These are phyloP conservation scores for Anoplopoma fimbria DNA, from an alignment of 2,113 vertebrate species.

Conservation along the genomic window DNA sequence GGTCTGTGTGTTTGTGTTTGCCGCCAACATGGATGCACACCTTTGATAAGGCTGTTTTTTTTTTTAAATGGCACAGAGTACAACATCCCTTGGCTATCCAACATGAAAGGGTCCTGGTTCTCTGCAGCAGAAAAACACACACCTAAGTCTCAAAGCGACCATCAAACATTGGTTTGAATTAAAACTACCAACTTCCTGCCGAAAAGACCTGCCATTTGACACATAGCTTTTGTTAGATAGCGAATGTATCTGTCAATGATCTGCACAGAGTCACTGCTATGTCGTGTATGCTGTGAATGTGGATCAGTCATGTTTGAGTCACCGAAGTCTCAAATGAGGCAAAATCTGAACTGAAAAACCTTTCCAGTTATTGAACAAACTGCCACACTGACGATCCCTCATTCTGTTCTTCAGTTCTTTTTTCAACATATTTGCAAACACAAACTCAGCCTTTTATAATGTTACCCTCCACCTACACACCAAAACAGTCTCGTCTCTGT, in stretches of 20 bases:
- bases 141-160: conserved; percentile 3
- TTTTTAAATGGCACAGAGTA: conserved; percentile 18
- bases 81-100: conserved; percentile 17
- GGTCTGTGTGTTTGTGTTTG: background rate
- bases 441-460: background rate
- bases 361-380: background rate
- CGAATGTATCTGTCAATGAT: background rate
- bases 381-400: background rate
- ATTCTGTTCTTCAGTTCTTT: background rate
- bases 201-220: conserved; percentile 26
- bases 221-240: background rate
- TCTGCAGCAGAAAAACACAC: conserved; percentile 23
- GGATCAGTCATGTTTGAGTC: background rate
- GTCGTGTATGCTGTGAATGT: background rate
- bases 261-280: background rate
- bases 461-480: conserved; percentile 9
- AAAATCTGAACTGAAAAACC: background rate
- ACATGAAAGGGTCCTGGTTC: conserved; percentile 19
- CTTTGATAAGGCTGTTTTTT: conserved; percentile 24
- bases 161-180: conserved; percentile 20
- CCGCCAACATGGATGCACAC: background rate
- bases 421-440: too few relatives aligned
- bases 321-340: background rate
- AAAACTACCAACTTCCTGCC: conserved; percentile 3
- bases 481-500: background rate